Evolutionary conservation across 2,113 vertebrate genomes (phyloP).

Genomic region (Lucifuga dentata): DNA sequence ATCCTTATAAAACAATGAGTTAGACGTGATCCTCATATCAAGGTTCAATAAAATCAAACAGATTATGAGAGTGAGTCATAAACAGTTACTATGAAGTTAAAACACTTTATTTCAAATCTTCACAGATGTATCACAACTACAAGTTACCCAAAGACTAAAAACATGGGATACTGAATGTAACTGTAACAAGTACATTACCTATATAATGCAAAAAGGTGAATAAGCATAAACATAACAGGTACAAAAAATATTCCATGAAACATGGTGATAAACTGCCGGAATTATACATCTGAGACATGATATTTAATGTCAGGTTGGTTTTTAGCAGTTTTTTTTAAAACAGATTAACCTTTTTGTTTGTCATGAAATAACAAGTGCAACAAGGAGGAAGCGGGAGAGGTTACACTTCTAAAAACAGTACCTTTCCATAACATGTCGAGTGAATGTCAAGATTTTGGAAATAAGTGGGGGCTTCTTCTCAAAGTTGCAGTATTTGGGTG

Average conservation of each 20-base stretch:
- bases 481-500: constrained; percentile 46
- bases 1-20: no score
- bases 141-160: constrained; percentile 79
- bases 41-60: no score
- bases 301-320: constrained; percentile 56
- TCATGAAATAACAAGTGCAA: constrained; percentile 70
- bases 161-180: constrained; percentile 72
- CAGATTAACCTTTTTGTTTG: constrained; percentile 48
- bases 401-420: constrained; percentile 74
- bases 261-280: constrained; percentile 59
- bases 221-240: constrained; percentile 69
- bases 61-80: neutral
- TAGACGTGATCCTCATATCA: no score
- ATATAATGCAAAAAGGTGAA: constrained; percentile 77
- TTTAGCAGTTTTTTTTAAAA: constrained; percentile 47
- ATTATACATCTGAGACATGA: constrained; percentile 71
- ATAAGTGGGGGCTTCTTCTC: constrained; percentile 46
- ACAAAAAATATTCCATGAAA: constrained; percentile 62
- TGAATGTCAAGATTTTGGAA: constrained; percentile 43
- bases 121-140: constrained; percentile 83
- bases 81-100: constrained; percentile 68
- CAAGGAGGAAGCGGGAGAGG: constrained; percentile 49
- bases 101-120: constrained; percentile 84
- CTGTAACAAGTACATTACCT: constrained; percentile 76
- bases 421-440: constrained; percentile 69